Evolutionary conservation across 2,113 vertebrate species (phyloP), one percentile per base, ranked within the genome.

Genomic region (Columba janthina): DNA sequence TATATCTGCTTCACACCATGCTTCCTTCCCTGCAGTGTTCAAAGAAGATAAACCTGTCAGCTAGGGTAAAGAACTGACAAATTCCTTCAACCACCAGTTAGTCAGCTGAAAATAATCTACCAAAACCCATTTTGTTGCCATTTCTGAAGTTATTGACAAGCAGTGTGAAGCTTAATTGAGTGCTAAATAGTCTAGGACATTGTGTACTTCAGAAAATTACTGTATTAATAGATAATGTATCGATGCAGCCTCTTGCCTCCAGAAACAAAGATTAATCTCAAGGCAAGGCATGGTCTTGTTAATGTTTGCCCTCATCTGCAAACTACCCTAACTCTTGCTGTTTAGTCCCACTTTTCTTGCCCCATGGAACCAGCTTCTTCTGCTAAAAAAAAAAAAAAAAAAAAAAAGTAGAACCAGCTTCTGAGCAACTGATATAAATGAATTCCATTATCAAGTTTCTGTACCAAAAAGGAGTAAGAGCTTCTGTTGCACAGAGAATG

Each of bases 11-110:
- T 92, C 51, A 48, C 72, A 60, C 56, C 46, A 46, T 46, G 42
- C 60, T 42, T 93, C 67, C 36, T 26, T 70, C 46, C 69, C 32
- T 67, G 46, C 60, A 42, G 44, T 40, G 34, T 69, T 75, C 74
- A 67, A 54, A 84, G 38, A 75, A 74, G 48, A 91, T 24, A 96
- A 91, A 95, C 51, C 64, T 91, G 69, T 77, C 89, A 92, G 65
- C 77, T 80, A 29, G 14, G 34, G 36, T 48, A 42, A 88, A 62
- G 31, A 70, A 62, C 36, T 34, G 69, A 88, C 56, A 5, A 76
- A 89, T 90, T 86, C 56, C 64, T 86, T 77, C 90, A 86, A 40
- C 42, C 38, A 51, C 56, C 11, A 2, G 61, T 31, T 85, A 88
- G 66, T 67, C 75, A 71, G 36, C 17, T 32, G 67, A 90, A 92